Evolutionary conservation across 2,113 vertebrate species (phyloP).

Genomic region (Brachyhypopomus occidentalis): DNA sequence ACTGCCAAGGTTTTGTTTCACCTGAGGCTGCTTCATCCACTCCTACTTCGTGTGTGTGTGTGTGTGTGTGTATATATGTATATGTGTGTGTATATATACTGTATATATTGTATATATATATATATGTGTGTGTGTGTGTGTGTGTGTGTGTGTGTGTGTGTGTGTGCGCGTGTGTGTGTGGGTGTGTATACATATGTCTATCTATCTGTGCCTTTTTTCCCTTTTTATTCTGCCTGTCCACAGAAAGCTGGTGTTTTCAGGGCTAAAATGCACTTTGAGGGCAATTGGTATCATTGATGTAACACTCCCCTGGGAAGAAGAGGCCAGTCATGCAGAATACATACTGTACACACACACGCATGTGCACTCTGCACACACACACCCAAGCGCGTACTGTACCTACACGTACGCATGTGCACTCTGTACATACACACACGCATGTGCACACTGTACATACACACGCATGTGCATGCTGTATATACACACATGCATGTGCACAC

Average conservation of each 20-base stretch:
- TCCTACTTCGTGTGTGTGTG: constrained; percentile 66
- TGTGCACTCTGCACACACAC: neutral
- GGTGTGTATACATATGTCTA: constrained; percentile 62
- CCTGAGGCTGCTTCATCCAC: constrained; percentile 89
- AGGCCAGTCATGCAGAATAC: constrained; percentile 30
- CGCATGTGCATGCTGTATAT: neutral
- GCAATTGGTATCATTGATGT: constrained; percentile 74
- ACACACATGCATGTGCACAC: neutral
- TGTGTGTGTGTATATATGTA: constrained; percentile 41
- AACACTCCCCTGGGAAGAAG: constrained; percentile 66
- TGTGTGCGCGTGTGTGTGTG: constrained; percentile 45
- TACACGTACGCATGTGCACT: too few relatives aligned
- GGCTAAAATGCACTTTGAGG: constrained; percentile 79
- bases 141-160: constrained; percentile 38
- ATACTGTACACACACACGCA: constrained; percentile 32
- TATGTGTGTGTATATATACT: constrained; percentile 54
- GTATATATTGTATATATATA: constrained; percentile 57
- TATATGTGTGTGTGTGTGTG: constrained; percentile 11
- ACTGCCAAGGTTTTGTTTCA: constrained; percentile 92
- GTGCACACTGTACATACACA: constrained; percentile 18
- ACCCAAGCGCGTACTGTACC: neutral
- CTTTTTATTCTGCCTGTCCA: constrained; percentile 69
- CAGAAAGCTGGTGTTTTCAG: constrained; percentile 77
- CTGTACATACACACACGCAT: too few relatives aligned
- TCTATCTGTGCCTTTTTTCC: neutral